A percentile compares a stretch with the other conserved stretches of the same genome.
phyloP scores from a whole-genome alignment of 1,140 invertebrate species.

The Panagrolaimus sp. region DNA sequence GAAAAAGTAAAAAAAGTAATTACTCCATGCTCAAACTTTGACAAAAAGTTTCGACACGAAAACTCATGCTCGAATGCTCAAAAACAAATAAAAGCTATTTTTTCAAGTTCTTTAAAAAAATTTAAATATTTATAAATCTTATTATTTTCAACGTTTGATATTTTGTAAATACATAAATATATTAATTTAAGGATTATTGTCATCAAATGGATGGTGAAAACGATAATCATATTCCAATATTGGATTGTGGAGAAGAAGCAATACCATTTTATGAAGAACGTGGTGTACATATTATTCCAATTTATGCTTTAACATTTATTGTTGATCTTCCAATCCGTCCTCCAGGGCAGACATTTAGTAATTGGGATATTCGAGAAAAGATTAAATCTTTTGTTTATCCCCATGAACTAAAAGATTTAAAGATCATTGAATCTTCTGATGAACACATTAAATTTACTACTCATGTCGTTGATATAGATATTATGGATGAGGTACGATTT shows the following conservation, averaged over 20 bases:
- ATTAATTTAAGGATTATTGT: no score
- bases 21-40: no score
- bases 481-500: neutral
- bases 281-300: neutral
- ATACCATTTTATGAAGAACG: neutral
- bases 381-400: conserved; percentile 6
- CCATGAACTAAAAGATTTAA: conserved; percentile 5
- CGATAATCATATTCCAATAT: conserved; percentile 5
- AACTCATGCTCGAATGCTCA: no score
- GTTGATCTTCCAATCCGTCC: neutral
- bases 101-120: no score
- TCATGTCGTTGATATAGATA: conserved; percentile 9
- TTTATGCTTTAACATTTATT: neutral
- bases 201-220: no score
- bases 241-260: conserved; percentile 7
- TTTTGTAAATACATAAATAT: no score
- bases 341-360: neutral
- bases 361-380: conserved; percentile 14
- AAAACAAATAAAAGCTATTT: no score
- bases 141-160: no score
- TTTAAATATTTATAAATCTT: no score
- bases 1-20: no score
- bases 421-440: conserved; percentile 2
- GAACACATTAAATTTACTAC: conserved; percentile 6
- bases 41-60: no score